These are phyloP conservation scores for Lochmaea crataegi DNA, from an alignment of 2,888 invertebrate species.

Conservation along the genomic window DNA sequence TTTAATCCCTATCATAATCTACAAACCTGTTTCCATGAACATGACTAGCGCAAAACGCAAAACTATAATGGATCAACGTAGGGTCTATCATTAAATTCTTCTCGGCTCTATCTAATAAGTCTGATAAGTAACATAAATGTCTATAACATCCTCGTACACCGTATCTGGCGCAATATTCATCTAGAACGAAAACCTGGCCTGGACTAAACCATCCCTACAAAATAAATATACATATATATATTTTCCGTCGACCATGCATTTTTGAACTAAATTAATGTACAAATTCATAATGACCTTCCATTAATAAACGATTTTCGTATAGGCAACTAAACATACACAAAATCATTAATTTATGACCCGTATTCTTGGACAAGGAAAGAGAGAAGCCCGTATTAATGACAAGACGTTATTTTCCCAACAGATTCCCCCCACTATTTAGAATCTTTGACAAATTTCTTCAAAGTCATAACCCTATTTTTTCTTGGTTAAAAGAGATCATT, in stretches of 20 bases:
- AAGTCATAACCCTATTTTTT: too few relatives aligned
- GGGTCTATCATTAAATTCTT: conserved; percentile 95
- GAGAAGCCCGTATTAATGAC: too few relatives aligned
- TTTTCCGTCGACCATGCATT: background rate
- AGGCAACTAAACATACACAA: too few relatives aligned
- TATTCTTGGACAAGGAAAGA: too few relatives aligned
- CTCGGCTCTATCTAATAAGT: conserved; percentile 94
- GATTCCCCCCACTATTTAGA: too few relatives aligned
- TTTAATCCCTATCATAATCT: conserved; percentile 56
- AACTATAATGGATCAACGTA: conserved; percentile 98
- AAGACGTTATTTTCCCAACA: too few relatives aligned
- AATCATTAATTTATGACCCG: too few relatives aligned
- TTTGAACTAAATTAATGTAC: too few relatives aligned
- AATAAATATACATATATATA: conserved; percentile 36
- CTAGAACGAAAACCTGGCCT: conserved; percentile 97
- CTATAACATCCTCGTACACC: conserved; percentile 97
- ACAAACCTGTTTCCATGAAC: conserved; percentile 97
- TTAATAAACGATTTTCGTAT: too few relatives aligned
- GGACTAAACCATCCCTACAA: conserved; percentile 99
- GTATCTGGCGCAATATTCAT: conserved; percentile 97
- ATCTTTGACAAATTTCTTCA: too few relatives aligned
- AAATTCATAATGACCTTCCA: too few relatives aligned
- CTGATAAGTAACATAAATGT: conserved; percentile 95
- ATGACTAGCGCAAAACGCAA: conserved; percentile 99
- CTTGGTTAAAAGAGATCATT: too few relatives aligned